Evolutionary conservation across 2,888 invertebrate species (phyloP).

Genomic region (Erebia aethiops): DNA sequence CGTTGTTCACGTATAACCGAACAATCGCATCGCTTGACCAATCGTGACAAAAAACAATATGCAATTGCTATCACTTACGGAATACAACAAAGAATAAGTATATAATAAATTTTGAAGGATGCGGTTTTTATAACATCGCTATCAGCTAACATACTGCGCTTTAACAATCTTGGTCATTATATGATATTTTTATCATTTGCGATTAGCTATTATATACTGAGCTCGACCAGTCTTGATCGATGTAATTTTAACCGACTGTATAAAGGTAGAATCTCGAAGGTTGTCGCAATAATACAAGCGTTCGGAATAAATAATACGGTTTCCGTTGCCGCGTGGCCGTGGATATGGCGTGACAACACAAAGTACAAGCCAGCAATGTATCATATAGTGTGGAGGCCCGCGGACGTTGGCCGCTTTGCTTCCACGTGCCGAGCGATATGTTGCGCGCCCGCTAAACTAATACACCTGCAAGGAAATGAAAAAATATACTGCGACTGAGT

Average conservation of each 20-base stretch:
- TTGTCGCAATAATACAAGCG: constrained; percentile 33
- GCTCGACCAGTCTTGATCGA: constrained; percentile 12
- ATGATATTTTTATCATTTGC: neutral
- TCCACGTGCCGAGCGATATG: constrained; percentile 18
- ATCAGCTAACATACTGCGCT: neutral
- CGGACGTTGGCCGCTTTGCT: constrained; percentile 8
- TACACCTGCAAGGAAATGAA: constrained; percentile 26
- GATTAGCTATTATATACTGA: constrained; percentile 4
- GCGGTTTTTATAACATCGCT: neutral
- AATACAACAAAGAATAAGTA: neutral
- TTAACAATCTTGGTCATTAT: neutral
- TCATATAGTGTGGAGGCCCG: constrained; percentile 17
- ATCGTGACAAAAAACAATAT: neutral
- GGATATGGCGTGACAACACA: constrained; percentile 29
- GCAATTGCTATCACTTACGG: neutral
- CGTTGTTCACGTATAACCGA: neutral
- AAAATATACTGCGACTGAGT: no score
- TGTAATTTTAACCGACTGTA: neutral
- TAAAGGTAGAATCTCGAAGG: constrained; percentile 34
- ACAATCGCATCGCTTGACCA: neutral
- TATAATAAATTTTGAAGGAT: neutral
- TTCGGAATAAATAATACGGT: constrained; percentile 38
- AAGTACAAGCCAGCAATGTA: constrained; percentile 37
- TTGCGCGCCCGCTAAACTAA: constrained; percentile 30
- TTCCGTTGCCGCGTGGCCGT: constrained; percentile 31